Conservation (phyloP, 2,888 invertebrate species). For the Agrypnus murinus region DNA sequence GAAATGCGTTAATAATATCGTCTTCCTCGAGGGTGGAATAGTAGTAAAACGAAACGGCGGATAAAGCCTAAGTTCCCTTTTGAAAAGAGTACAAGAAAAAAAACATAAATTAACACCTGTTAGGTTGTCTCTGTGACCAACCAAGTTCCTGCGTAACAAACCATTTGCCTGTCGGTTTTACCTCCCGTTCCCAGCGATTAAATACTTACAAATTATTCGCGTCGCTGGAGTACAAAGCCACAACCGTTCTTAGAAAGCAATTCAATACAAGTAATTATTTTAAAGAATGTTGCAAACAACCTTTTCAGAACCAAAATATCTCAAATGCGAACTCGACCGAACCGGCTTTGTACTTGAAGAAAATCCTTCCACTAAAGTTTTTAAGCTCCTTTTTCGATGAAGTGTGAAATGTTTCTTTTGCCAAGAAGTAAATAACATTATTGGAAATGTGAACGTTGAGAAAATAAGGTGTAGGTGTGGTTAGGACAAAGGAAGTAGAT, state of each 20-base stretch:
- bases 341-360: constrained; percentile 7
- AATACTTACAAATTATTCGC: constrained; percentile 24
- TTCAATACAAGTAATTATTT: constrained; percentile 39
- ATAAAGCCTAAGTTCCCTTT: background rate
- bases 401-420: constrained; percentile 38
- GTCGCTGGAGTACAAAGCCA: constrained; percentile 31
- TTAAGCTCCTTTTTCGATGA: constrained; percentile 30
- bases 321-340: constrained; percentile 12
- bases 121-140: constrained; percentile 17
- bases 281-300: constrained; percentile 29
- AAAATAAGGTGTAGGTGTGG: too few relatives aligned
- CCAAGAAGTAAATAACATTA: background rate
- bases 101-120: constrained; percentile 43
- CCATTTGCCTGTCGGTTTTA: background rate
- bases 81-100: constrained; percentile 2
- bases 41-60: background rate
- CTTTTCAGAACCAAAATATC: constrained; percentile 33
- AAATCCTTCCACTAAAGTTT: constrained; percentile 1
- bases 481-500: too few relatives aligned
- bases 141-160: too few relatives aligned
- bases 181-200: constrained; percentile 35
- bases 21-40: background rate
- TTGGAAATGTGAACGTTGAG: background rate
- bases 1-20: background rate
- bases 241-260: constrained; percentile 35